Base-by-base conservation (phyloP, 2,888 invertebrate species). In the Cataglyphis livida region DNA sequence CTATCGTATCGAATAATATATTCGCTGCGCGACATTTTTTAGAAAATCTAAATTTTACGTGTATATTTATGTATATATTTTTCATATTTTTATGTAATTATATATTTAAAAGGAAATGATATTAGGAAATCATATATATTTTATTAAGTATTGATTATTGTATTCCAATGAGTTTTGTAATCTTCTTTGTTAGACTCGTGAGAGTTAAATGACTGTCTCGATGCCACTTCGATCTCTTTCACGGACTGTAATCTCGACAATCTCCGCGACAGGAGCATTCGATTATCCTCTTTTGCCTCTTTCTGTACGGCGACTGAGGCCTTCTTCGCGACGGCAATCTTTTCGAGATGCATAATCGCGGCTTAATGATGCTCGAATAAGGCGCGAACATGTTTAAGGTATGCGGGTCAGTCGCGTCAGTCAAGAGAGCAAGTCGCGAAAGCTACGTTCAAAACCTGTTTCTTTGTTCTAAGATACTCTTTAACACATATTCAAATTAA, bases 301-400 rank as follows among this genome's bases (percentile, higher is more conserved):
- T 64, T 82, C 71, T 61, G 44, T 51, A 7, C 41, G 73, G 12
- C 9, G 78, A 54, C 61, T n/a, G 48, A 54, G 70, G 48, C 41
- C 57, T 79, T 21, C 41, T 41, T 41, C 73, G 41, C 59, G 66
- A 62, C 15, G 32, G 74, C 78, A 66, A 79, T 78, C 79, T 74
- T 61, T 83, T 62, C 74, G 48, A 18, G 68, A 57, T 41, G 44
- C 25, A 68, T 75, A 83, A 85, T 85, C 73, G 65, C 61, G 38
- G 44, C 54, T 76, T 85, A 85, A 85, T 82, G 84, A 82, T 48
- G 48, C 74, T 78, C 59, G 84, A 57, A 51, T 51, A 51, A 81
- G 84, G 70, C 65, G 75, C 41, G 76, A 57, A 65, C 78, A 66
- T 68, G 64, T 59, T 85, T 84, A 82, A 85, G 74, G 74, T 82